phyloP scores from a whole-genome alignment of 2,888 invertebrate species.

The Drosophila crucigera region DNA sequence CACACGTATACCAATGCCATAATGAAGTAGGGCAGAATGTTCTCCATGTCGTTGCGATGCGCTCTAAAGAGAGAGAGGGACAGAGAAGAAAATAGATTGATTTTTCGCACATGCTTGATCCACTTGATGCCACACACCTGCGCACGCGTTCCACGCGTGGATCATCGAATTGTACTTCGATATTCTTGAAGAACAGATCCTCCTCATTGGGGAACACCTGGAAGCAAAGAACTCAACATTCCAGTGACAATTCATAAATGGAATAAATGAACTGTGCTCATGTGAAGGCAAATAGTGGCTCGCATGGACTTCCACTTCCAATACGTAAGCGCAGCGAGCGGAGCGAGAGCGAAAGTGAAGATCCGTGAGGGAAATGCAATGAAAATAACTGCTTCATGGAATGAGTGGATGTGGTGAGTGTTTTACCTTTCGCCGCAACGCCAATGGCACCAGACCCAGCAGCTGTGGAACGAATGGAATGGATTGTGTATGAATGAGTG shows the following conservation, averaged over 20 bases:
- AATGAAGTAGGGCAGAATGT: constrained; percentile 88
- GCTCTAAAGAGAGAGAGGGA: constrained; percentile 85
- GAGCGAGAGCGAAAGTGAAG: constrained; percentile 8
- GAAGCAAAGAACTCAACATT: constrained; percentile 31
- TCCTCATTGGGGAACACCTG: constrained; percentile 87
- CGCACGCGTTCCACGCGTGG: constrained; percentile 86
- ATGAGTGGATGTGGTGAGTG: constrained; percentile 5
- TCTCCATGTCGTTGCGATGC: constrained; percentile 90
- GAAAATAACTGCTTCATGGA: background rate
- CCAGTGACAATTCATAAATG: constrained; percentile 1
- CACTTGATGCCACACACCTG: constrained; percentile 74
- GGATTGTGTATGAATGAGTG: constrained; percentile 6
- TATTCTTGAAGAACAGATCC: constrained; percentile 84
- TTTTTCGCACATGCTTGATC: background rate
- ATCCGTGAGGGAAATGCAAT: background rate
- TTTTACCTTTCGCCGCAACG: constrained; percentile 71
- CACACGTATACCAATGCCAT: constrained; percentile 87
- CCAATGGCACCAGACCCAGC: constrained; percentile 67
- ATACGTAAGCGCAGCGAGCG: background rate
- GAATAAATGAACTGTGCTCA: constrained; percentile 6
- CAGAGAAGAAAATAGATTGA: background rate
- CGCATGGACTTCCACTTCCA: constrained; percentile 12
- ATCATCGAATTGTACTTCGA: constrained; percentile 84
- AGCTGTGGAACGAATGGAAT: constrained; percentile 61
- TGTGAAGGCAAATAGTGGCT: background rate